phyloP scores from a whole-genome alignment of 2,113 vertebrate genomes.

The Leptodactylus fuscus region DNA sequence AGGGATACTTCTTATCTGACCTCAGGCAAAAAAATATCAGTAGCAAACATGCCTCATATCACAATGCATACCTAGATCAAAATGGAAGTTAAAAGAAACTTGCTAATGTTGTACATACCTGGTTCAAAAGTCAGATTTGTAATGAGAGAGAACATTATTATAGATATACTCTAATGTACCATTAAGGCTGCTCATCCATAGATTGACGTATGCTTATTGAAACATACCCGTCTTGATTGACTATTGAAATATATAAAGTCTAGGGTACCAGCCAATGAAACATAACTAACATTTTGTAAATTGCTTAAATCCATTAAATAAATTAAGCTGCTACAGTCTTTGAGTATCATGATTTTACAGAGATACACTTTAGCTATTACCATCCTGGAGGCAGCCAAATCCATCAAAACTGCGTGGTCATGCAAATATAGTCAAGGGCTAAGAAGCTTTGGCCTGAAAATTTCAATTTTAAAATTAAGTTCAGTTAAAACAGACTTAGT shows the following conservation, averaged over 20 bases:
- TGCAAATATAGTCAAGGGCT: constrained; percentile 57
- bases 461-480: constrained; percentile 39
- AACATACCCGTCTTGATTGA: constrained; percentile 65
- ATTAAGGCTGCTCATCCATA: constrained; percentile 69
- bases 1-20: too few species aligned
- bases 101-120: neutral
- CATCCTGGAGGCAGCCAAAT: constrained; percentile 66
- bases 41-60: neutral
- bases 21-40: too few species aligned
- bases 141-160: constrained; percentile 71
- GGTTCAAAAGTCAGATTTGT: constrained; percentile 62
- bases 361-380: constrained; percentile 73
- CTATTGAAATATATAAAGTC: constrained; percentile 65
- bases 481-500: constrained; percentile 8
- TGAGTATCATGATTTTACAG: constrained; percentile 67
- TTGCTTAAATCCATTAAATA: constrained; percentile 76
- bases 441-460: neutral
- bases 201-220: constrained; percentile 62
- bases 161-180: constrained; percentile 69
- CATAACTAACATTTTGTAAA: constrained; percentile 68
- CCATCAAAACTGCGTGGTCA: constrained; percentile 63
- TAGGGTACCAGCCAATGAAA: constrained; percentile 62
- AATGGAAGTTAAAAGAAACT: constrained; percentile 22
- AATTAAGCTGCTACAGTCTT: constrained; percentile 67
- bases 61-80: neutral